Base-by-base conservation (phyloP, 2,888 invertebrate species). In the Dermolepida albohirtum region DNA sequence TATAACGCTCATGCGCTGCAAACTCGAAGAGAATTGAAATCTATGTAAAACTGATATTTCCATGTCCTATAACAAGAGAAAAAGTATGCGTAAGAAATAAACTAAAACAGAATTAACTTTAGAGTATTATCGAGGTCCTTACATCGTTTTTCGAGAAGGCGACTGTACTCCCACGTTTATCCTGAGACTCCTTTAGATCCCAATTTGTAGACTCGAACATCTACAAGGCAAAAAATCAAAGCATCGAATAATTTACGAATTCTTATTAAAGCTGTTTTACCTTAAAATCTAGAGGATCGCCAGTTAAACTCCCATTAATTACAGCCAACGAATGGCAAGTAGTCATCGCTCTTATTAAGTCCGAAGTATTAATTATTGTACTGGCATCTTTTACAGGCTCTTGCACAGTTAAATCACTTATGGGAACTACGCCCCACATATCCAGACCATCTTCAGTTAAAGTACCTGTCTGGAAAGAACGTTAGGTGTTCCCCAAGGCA, bases 171-270 rank as follows among this genome's bases (percentile, higher is more conserved):
- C 44, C n/a, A 29, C 44, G 44, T 16, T 59, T 59, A 14, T 59
- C 34, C 66, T 92, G 90, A 0, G 93, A 92, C 78, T 96, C 96
- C 76, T 96, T 95, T 43, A 97, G 79, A 6, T 85, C 84, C 97
- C 97, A 98, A 1, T 90, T 91, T 0, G 97, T 97, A 0, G 96
- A 93, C 76, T 96, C 93, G 82, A 98, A 98, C 95, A 98, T 97
- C 88, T 92, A 82, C 1, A 80, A 78, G 73, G 51, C n/a, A 11
- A 49, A 39, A 7, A 34, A 17, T 27, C 4, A n/a, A 16, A n/a
- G 2, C 22, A 22, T 4, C 16, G 8, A 17, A 22, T 27, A 29
- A 51, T 27, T 29, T 11, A 12, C 41, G 16, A 10, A 40, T 16
- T 52, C 14, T 22, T 34, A 49, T 11, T 29, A 12, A 16, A 62